A percentile compares a stretch with the other conserved stretches of the same genome.
phyloP scores from a whole-genome alignment of 2,888 invertebrate species.

The Leptopilina myrica region DNA sequence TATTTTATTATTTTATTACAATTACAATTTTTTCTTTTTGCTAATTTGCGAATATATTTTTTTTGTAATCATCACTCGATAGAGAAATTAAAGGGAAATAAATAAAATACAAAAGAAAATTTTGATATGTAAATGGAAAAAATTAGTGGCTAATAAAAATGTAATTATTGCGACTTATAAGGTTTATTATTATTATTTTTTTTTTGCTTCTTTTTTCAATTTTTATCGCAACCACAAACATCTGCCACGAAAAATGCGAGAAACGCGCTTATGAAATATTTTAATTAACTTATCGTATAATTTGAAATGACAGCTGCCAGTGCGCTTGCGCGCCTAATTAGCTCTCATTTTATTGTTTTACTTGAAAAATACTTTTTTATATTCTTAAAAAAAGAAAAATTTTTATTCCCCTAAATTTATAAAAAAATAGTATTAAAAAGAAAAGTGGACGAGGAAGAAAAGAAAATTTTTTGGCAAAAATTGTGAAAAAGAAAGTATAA shows the following conservation, averaged over 20 bases:
- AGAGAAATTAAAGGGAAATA: neutral
- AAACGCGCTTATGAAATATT: conserved; percentile 72
- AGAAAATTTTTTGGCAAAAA: no score
- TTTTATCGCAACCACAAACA: conserved; percentile 56
- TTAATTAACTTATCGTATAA: conserved; percentile 76
- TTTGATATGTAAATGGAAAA: neutral
- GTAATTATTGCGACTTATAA: neutral
- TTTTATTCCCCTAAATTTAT: no score
- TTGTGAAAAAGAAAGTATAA: no score
- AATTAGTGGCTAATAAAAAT: neutral
- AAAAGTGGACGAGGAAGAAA: no score
- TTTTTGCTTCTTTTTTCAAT: conserved; percentile 53
- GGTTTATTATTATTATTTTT: conserved; percentile 38
- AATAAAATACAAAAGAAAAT: neutral
- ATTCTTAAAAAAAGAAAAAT: neutral
- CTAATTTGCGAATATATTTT: no score
- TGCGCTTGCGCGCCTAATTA: conserved; percentile 73
- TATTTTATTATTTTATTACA: no score
- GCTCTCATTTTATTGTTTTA: conserved; percentile 54
- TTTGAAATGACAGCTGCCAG: conserved; percentile 73
- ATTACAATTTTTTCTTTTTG: no score
- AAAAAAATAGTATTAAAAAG: no score
- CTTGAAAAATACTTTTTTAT: neutral
- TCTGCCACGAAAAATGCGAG: conserved; percentile 64
- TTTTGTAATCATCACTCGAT: no score